Conservation (phyloP, 2,113 vertebrate species). For the Protobothrops mucrosquamatus region DNA sequence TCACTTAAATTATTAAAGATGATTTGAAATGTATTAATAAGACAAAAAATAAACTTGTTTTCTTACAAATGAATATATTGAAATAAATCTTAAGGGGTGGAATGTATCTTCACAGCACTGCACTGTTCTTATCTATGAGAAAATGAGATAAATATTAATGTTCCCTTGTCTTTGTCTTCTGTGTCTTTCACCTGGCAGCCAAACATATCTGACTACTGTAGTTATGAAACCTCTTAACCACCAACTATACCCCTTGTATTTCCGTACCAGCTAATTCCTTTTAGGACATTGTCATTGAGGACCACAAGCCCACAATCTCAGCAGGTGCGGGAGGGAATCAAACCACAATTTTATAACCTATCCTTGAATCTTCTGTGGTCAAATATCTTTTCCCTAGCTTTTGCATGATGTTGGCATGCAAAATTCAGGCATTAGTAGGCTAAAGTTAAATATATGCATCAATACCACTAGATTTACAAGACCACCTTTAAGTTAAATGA, state of each 20-base stretch:
- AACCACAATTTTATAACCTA: not conserved
- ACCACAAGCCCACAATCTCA: not conserved
- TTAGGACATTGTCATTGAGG: not conserved
- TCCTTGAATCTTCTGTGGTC: not conserved
- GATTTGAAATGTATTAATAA: too few species aligned
- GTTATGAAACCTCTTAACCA: not conserved
- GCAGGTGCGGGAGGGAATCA: not conserved
- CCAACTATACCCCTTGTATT: not conserved
- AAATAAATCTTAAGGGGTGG: not conserved
- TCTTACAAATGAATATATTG: not conserved
- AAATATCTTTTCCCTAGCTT: not conserved
- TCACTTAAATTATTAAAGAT: not conserved
- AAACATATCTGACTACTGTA: not conserved
- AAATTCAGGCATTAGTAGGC: not conserved
- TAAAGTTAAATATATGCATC: not conserved
- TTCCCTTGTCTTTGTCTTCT: not conserved
- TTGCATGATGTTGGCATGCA: not conserved
- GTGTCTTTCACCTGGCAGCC: not conserved
- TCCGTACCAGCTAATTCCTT: not conserved
- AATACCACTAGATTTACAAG: not conserved
- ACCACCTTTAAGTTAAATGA: rapidly evolving
- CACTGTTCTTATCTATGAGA: not conserved
- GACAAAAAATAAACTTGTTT: not conserved
- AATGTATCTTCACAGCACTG: not conserved
- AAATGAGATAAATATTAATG: not conserved